Conservation (phyloP, 2,888 invertebrate genomes). For the Eurytoma californica region DNA sequence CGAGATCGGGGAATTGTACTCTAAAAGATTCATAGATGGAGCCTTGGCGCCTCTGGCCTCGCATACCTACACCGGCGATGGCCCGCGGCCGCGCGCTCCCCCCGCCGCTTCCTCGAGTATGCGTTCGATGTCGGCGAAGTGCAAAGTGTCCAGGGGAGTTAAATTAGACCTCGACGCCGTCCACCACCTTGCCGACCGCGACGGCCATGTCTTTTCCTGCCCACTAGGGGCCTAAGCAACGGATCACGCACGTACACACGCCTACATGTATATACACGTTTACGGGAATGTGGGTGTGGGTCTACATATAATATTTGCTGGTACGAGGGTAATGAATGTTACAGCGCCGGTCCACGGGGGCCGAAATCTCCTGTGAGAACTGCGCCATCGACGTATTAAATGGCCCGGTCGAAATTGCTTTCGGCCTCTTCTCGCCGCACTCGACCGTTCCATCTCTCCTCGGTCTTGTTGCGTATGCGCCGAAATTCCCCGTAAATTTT, state of each 20-base stretch:
- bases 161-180: constrained; percentile 28
- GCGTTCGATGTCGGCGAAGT: not conserved
- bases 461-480: not conserved
- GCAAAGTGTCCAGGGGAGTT: not conserved
- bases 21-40: constrained; percentile 39
- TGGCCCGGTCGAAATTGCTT: constrained; percentile 42
- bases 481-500: constrained; percentile 13
- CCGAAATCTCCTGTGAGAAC: constrained; percentile 37
- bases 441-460: not conserved
- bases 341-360: constrained; percentile 29
- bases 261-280: too few species aligned
- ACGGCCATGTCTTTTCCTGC: not conserved
- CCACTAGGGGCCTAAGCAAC: too few species aligned
- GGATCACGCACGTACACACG: too few species aligned
- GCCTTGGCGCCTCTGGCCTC: not conserved
- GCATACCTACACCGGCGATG: not conserved
- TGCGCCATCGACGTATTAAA: constrained; percentile 47
- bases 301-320: constrained; percentile 9
- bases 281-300: not conserved
- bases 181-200: not conserved
- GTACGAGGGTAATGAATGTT: constrained; percentile 33
- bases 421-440: constrained; percentile 30
- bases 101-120: too few species aligned
- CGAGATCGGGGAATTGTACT: constrained; percentile 39
- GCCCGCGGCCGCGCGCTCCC: too few species aligned